Base-by-base conservation (phyloP, 1,140 invertebrate species). In the Heterodera carotae region DNA sequence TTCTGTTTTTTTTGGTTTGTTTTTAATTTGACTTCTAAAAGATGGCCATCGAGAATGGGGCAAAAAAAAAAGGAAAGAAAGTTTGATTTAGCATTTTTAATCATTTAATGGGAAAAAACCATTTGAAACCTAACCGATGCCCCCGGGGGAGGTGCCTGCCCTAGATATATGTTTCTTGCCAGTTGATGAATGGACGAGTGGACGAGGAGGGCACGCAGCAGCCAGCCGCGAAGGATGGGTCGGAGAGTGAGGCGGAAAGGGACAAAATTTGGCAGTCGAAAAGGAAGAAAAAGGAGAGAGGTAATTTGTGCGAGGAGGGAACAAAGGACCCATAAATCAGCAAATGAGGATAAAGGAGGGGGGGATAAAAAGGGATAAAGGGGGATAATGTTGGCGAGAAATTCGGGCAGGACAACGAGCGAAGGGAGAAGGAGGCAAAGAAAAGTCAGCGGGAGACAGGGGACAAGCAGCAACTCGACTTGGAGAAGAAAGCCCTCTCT, bases 301-400 rank as follows among this genome's bases (percentile, higher is more conserved):
- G 48, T 53, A 53, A 53, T 53, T 53, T 53, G 48, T 15, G 48
- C 12, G 48, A 18, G 48, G 18, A 18, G 48, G 48, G 15, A 53
- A 53, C 48, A 53, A 53, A 53, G 48, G 18, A 53, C 48, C 48
- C 48, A 53, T 53, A 53, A 53, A 53, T 53, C 48, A 53, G 48
- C 48, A 53, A 53, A 18, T 53, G 48, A 53, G 22, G 48, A 53
- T 53, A 18, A 18, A 15, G 12, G 18, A 18, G 12, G 48, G 18
- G 12, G 18, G 48, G 48, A 3, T 10, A 18, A 18, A 3, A 18
- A 18, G 48, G 12, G 48, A 18, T 4, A 18, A 18, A 18, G 48
- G 18, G 48, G 48, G 48, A 53, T 53, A 39, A 53, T 53, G 48
- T 53, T 53, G 48, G 48, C 48, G 48, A 53, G 48, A 53, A 53